Base-by-base conservation (phyloP, 2,888 invertebrate species). In the Agonopterix alstromeriana region DNA sequence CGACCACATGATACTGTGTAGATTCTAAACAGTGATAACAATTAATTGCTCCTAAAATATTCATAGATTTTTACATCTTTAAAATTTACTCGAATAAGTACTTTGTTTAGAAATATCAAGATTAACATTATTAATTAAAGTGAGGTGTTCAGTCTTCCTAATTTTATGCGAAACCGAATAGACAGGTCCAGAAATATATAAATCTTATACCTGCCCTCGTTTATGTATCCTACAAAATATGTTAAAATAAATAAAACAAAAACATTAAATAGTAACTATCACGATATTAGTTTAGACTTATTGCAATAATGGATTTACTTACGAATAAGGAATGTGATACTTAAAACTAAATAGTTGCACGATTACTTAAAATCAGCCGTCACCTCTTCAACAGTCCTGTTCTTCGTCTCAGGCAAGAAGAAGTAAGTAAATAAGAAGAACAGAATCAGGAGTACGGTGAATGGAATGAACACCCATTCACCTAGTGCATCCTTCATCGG, bases 361-460 rank as follows among this genome's bases (percentile, higher is more conserved):
- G 5, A 82, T 57, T 82, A 72, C 54, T 87, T 89, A 70, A 89
- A 90, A 59, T 88, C 72, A 72, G 83, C 82, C 52, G 88, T 86
- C 17, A 90, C 89, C 60, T 89, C 89, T 56, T 90, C 89, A 45
- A 89, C 82, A 10, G 86, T 79, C 54, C 74, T 86, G 55, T 90
- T 89, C 65, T 89, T 90, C 11, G 89, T 90, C 67, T 90, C 89
- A 4, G 89, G 89, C 55, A 89, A 60, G 63, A 83, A 86, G 57
- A 82, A 78, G 58, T 83, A 87, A 3, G 85, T 82, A 62, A 88
- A 89, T 35, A 77, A 60, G 56, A 84, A 89, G 73, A 89, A 90
- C 42, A 89, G 42, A 35, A 87, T 73, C 10, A 90, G 64, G 2
- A 89, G 74, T 12, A 73, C 72, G 12, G 89, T 88, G 62, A 71